Base-by-base conservation (phyloP, 2,888 invertebrate genomes). In the Hemistola chrysoprasaria region DNA sequence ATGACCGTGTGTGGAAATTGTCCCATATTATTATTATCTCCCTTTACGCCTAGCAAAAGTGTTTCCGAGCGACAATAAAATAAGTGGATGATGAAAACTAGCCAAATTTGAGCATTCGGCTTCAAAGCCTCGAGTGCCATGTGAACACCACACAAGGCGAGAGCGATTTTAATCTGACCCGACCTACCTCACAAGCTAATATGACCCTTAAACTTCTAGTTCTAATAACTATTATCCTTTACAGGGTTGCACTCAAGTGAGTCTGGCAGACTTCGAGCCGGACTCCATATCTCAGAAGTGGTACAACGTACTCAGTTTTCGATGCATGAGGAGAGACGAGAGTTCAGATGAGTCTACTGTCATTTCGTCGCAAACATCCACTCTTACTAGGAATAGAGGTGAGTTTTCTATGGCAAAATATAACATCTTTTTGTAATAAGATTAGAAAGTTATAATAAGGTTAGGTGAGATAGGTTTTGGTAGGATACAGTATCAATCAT, bases 261-360 rank as follows among this genome's bases (percentile, higher is more conserved):
- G 97, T 75, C 88, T 98, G 65, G 98, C 98, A 29, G 98, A 98
- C 81, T 98, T 97, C 78, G 95, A 95, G 68, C 93, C 96, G 0
- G 95, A 96, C 53, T 90, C 90, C 4, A 93, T 94, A 26, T 94
- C 95, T 8, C 86, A 92, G 56, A 96, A 96, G 77, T 98, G 98
- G 98, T 98, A 98, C 91, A 98, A 98, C 73, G 95, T 98, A 50
- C 91, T 98, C 37, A 95, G 96, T 77, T 82, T 82, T 61, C 70
- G 81, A 11, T 80, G 80, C 55, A 80, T 85, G 77, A 69, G 84
- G 24, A 85, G 94, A 72, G 98, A 98, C 71, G 98, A 98, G 77
- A 98, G 97, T 59, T 97, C 97, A 11, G 98, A 98, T 74, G 98
- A 98, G 75, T 97, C 97, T 9, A 98, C 98, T 0, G 96, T 98